Evolutionary conservation across 2,797 vertebrate genomes (phyloP).

Genomic region (Sylvia borin): DNA sequence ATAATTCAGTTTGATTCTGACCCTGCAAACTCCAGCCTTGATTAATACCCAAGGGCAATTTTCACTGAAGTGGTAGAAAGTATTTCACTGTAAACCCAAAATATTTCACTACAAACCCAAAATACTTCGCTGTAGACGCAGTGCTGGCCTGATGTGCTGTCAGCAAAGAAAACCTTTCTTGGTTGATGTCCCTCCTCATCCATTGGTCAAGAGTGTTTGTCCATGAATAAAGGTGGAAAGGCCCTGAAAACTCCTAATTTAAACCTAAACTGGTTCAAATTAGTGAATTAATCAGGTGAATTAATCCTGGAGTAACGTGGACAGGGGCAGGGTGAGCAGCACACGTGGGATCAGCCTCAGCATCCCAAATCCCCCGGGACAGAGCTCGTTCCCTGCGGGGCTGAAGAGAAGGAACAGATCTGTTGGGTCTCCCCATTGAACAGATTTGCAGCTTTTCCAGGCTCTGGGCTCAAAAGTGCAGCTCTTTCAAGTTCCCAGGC

Average conservation of each 20-base stretch:
- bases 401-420: background rate
- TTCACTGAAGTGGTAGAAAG: background rate
- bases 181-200: background rate
- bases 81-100: background rate
- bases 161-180: background rate
- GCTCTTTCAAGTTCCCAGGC: slow-evolving; percentile 56
- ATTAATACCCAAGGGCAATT: background rate
- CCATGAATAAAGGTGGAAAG: background rate
- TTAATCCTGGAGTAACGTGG: background rate
- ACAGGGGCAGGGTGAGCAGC: background rate
- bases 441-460: background rate
- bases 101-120: background rate
- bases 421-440: background rate
- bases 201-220: accelerated
- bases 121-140: background rate
- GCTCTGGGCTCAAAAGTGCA: background rate
- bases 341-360: background rate
- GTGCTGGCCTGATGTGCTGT: accelerated
- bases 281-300: too few species aligned
- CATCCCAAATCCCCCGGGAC: background rate
- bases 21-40: background rate
- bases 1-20: background rate
- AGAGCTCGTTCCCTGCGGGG: background rate
- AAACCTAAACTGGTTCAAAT: background rate
- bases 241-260: background rate